Evolutionary conservation across 2,888 invertebrate species (phyloP).

Genomic region (Pharmacophagus antenor): DNA sequence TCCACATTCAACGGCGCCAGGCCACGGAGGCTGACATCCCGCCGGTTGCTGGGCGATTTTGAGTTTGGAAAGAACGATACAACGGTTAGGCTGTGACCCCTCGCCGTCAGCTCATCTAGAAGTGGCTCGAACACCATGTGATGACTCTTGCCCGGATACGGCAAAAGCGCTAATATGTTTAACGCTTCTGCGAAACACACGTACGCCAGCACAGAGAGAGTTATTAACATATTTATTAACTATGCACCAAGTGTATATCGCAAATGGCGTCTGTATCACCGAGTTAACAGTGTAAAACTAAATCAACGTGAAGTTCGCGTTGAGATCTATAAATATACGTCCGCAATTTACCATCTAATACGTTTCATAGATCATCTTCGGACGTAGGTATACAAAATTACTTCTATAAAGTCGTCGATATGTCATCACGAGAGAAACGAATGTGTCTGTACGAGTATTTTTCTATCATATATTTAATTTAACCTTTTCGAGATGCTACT

Average conservation of each 20-base stretch:
- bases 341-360: neutral
- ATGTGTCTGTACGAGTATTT: no score
- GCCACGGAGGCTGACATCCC: slow-evolving; percentile 50
- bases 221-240: slow-evolving; percentile 1
- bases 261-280: neutral
- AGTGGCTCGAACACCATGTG: slow-evolving; percentile 71
- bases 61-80: slow-evolving; percentile 64
- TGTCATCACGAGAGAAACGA: neutral
- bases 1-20: slow-evolving; percentile 45
- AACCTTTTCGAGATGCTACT: neutral
- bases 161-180: slow-evolving; percentile 63
- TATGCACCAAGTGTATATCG: neutral
- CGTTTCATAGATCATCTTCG: neutral
- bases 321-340: slow-evolving; percentile 6
- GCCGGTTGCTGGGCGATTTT: slow-evolving; percentile 40
- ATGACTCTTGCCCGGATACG: slow-evolving; percentile 74
- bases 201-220: neutral
- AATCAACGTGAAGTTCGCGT: neutral
- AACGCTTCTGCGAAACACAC: slow-evolving; percentile 35
- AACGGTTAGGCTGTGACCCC: slow-evolving; percentile 72
- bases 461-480: neutral
- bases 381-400: neutral
- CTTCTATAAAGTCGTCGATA: neutral
- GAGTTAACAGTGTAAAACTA: neutral
- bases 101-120: slow-evolving; percentile 56